Base-by-base conservation (phyloP, 2,797 vertebrate genomes). In the Naso thynnoides region DNA sequence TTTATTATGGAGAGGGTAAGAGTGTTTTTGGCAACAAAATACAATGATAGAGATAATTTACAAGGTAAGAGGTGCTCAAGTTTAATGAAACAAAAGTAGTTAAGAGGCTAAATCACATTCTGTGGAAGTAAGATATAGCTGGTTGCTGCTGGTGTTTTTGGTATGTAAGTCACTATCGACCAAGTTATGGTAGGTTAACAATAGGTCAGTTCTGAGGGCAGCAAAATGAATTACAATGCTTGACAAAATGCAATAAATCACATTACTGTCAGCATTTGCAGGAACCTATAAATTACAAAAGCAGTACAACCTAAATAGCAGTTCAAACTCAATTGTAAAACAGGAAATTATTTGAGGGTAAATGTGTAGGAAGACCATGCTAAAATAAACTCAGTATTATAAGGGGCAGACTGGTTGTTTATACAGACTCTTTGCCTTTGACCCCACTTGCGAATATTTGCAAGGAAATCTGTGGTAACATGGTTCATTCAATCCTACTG, bases 311-410 rank as follows among this genome's bases (percentile, higher is more conserved):
- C 38, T 38, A 15, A 2, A 14, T 13, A 56, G 16, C 66, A 11
- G n/a, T 64, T 31, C 15, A 69, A 66, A 72, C 42, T 23, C 13
- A 53, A 14, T 19, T 11, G 23, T 60, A 58, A n/a, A 53, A 47
- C 33, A 38, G 50, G 33, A 58, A 53, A 59, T 14, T 36, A 50
- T 38, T 2, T 18, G 16, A 57, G 16, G 1, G 11, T 6, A 0
- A 49, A 66, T 56, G 29, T 47, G 24, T 42, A 60, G 36, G 10
- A 36, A 8, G 18, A 23, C 53, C 42, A 2, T 38, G 7, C 15
- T 68, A 58, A 80, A 80, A 82, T 79, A 82, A 84, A 81, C 54
- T 62, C 15, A 76, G 26, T 36, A 38, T 70, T 29, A 57, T 26
- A 54, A 47, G 29, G 14, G 13, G 31, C 39, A 23, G 42, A 65